A percentile compares a stretch with the other conserved stretches of the same genome.
phyloP scores from a whole-genome alignment of 2,797 vertebrate genomes.

The Geotrypetes seraphini region DNA sequence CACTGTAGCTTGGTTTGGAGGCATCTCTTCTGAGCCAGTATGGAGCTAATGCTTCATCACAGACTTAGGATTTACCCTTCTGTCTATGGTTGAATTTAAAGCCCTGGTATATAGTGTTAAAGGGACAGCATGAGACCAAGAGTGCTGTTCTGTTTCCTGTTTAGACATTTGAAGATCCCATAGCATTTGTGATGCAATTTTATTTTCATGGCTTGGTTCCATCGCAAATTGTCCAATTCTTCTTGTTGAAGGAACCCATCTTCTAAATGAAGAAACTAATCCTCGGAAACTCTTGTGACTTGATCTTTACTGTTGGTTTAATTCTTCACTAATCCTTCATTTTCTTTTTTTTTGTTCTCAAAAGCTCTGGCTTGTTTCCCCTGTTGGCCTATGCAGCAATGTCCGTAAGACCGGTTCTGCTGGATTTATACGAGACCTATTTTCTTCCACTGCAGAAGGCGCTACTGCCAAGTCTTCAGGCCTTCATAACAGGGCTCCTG shows the following conservation, averaged over 20 bases:
- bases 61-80: too few species aligned
- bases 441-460: constrained; percentile 89
- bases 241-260: background rate
- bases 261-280: background rate
- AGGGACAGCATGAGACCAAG: too few species aligned
- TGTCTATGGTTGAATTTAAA: too few species aligned
- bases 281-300: rapidly evolving
- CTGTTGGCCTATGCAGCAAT: constrained; percentile 85
- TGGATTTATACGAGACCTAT: constrained; percentile 88
- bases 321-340: rapidly evolving
- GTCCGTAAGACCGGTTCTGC: constrained; percentile 83
- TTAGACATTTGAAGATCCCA: too few species aligned
- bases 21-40: too few species aligned
- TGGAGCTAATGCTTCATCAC: too few species aligned
- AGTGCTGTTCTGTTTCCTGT: too few species aligned
- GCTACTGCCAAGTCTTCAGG: constrained; percentile 89
- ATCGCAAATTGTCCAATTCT: too few species aligned
- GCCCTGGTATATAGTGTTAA: too few species aligned
- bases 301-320: background rate
- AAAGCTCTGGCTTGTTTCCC: constrained; percentile 87
- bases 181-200: too few species aligned
- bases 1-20: too few species aligned
- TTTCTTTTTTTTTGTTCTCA: background rate
- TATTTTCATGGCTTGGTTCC: too few species aligned
- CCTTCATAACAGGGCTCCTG: constrained; percentile 82